Conservation (phyloP, 2,888 invertebrate species). For the Incurvaria masculella region DNA sequence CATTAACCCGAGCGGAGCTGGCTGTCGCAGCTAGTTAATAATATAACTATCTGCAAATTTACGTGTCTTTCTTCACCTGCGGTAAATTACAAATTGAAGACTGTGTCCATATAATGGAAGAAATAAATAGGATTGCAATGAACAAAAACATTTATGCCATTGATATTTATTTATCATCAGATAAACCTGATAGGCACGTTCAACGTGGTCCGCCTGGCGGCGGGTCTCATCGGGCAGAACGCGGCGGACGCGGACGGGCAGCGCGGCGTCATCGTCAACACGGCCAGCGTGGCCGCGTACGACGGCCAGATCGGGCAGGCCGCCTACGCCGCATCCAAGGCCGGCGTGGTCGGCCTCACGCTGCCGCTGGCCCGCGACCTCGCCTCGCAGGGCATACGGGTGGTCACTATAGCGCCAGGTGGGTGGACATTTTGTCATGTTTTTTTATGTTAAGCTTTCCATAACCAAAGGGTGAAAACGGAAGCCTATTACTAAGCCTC, state of each 20-base stretch:
- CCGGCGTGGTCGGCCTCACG: constrained; percentile 93
- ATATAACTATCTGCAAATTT: too few relatives aligned
- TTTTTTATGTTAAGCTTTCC: too few relatives aligned
- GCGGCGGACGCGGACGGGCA: constrained; percentile 79
- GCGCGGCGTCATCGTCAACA: constrained; percentile 92
- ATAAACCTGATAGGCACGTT: constrained; percentile 92
- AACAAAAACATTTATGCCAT: not conserved
- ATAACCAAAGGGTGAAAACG: too few relatives aligned
- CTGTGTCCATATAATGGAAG: too few relatives aligned
- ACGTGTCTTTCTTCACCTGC: too few relatives aligned
- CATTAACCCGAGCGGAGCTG: too few relatives aligned
- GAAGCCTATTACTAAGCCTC: too few relatives aligned
- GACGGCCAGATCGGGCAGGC: constrained; percentile 97
- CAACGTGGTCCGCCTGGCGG: constrained; percentile 85
- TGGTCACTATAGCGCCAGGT: constrained; percentile 81
- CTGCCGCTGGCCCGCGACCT: constrained; percentile 93
- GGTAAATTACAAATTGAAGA: too few relatives aligned
- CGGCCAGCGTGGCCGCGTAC: constrained; percentile 93
- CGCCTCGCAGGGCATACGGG: constrained; percentile 73
- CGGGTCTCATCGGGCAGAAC: constrained; percentile 81
- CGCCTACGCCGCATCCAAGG: constrained; percentile 95
- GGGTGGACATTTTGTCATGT: constrained; percentile 9
- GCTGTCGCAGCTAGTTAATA: too few relatives aligned
- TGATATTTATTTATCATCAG: constrained; percentile 34
- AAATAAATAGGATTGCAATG: too few relatives aligned